Base-by-base conservation (phyloP, 2,888 invertebrate genomes). In the Drosophila glabriapex region DNA sequence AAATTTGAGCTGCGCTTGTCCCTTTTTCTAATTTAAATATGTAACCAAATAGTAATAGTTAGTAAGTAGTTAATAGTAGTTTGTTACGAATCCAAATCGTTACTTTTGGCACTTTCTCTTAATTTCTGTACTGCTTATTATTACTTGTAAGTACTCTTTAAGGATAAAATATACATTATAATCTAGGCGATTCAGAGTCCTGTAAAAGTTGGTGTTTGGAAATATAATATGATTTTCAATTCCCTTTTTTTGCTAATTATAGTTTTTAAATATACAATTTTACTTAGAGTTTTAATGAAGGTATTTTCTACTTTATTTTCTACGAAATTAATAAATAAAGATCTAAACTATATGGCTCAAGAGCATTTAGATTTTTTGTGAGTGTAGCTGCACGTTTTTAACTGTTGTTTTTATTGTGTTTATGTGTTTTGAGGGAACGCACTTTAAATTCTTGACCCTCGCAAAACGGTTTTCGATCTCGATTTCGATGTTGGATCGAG, bases 401-500 rank as follows among this genome's bases (percentile, higher is more conserved):
- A 46, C 46, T 22, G 7, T 22, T 46, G 1, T 22, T 28, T 10
- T 19, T 19, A 49, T 29, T 28, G 28, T 0, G 9, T 25, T 25
- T 16, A 7, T 46, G 7, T 22, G 1, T 14, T 6, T 14, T 22
- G 22, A 25, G 63, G 55, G 55, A 65, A 65, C 59, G 61, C 33
- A 76, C 43, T 75, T 75, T 33, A 39, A 65, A 71, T 76, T 65
- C 41, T 59, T 46, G 28, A 49, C 41, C 46, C 46, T 52, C 33
- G 39, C 9, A 54, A 52, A 64, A 35, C 4, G 46, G 46, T 4
- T 25, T 22, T 66, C 66, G 37, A 49, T 37, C 28, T 22, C 31
- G 68, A 73, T 73, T 67, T 46, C 66, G 66, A 66, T 53, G 73
- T 69, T 68, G 67, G 70, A 74, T 85, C 66, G 39, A 77, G 73